Conservation (phyloP, 2,888 invertebrate species). For the Eupithecia centaureata region DNA sequence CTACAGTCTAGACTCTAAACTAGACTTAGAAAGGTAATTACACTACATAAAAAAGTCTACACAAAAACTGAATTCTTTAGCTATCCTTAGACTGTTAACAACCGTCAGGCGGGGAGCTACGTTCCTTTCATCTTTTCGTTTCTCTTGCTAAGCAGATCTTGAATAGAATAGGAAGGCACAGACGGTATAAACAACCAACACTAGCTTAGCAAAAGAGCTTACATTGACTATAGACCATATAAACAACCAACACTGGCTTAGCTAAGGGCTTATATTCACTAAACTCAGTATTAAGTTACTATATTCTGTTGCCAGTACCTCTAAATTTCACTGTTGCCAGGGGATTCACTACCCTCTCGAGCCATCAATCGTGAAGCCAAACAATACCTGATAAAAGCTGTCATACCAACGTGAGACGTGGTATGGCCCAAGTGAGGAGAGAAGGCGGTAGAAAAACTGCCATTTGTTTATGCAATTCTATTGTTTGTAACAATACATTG, state of each 20-base stretch:
- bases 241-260: background rate
- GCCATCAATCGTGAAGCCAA: conserved; percentile 71
- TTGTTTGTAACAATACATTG: too few species aligned
- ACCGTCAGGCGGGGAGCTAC: too few species aligned
- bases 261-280: background rate
- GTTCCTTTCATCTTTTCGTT: too few species aligned
- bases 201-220: too few species aligned
- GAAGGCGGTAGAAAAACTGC: background rate
- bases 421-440: conserved; percentile 44
- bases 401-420: conserved; percentile 69
- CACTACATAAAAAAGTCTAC: too few species aligned
- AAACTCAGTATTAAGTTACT: conserved; percentile 3
- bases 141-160: too few species aligned
- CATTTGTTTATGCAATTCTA: too few species aligned
- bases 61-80: background rate
- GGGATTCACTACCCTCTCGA: conserved; percentile 13
- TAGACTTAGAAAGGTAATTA: background rate
- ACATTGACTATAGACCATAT: background rate
- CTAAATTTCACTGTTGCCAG: conserved; percentile 14
- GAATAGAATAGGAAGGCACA: too few species aligned
- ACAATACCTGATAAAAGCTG: conserved; percentile 77
- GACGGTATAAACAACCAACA: too few species aligned
- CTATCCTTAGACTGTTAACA: too few species aligned
- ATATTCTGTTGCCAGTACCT: conserved; percentile 13
- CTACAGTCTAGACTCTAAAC: conserved; percentile 1